Conservation (phyloP, 2,888 invertebrate genomes). For the Hirtodrosophila confusa region DNA sequence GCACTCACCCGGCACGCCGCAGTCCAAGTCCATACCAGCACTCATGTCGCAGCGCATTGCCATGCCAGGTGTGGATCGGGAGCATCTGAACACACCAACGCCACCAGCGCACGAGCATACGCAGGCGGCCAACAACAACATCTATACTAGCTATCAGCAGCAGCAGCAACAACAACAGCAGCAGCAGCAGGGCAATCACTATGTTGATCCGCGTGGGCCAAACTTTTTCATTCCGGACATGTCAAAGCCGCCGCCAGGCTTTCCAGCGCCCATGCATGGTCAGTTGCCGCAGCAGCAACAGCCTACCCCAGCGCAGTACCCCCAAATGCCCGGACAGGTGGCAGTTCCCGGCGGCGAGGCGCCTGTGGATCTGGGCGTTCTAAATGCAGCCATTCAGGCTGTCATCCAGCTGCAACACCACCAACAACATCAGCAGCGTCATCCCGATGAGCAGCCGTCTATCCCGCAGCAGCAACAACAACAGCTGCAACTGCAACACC, state of each 20-base stretch:
- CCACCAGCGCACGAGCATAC: conserved; percentile 81
- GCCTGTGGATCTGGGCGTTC: conserved; percentile 64
- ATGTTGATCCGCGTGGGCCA: conserved; percentile 84
- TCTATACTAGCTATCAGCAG: conserved; percentile 45
- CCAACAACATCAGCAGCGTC: conserved; percentile 55
- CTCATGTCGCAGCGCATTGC: conserved; percentile 84
- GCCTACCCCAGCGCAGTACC: conserved; percentile 45
- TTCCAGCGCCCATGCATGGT: conserved; percentile 82
- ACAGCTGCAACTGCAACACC: conserved; percentile 20
- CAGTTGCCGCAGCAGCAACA: conserved; percentile 53
- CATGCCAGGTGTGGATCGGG: conserved; percentile 76
- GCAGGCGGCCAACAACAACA: conserved; percentile 56
- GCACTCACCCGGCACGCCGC: conserved; percentile 35
- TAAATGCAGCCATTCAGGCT: conserved; percentile 79
- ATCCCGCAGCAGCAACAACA: conserved; percentile 23
- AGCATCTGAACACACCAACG: conserved; percentile 55
- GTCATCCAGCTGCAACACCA: conserved; percentile 73
- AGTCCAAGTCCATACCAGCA: conserved; percentile 72
- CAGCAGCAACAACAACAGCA: conserved; percentile 53
- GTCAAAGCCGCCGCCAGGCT: conserved; percentile 94
- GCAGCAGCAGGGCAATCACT: conserved; percentile 84
- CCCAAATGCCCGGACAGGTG: conserved; percentile 50
- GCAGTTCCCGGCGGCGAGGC: conserved; percentile 28
- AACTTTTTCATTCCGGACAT: conserved; percentile 90
- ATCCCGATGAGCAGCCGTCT: conserved; percentile 47